Evolutionary conservation across 2,888 invertebrate genomes (phyloP).

Genomic region (Deroplatys truncata): DNA sequence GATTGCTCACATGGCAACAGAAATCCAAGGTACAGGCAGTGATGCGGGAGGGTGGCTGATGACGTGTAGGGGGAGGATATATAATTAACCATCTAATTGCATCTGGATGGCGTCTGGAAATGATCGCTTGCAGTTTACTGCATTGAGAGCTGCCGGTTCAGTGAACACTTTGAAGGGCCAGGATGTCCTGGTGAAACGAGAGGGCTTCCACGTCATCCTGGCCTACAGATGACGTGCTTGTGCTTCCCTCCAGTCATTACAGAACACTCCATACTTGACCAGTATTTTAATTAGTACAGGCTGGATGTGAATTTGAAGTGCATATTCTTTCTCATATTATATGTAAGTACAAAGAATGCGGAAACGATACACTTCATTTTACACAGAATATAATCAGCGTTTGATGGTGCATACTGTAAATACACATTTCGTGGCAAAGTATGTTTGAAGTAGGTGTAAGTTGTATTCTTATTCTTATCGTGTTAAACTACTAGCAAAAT

Average conservation of each 20-base stretch:
- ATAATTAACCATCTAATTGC: constrained; percentile 32
- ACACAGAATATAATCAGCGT: no score
- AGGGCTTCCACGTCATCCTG: not conserved
- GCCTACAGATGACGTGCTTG: not conserved
- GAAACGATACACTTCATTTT: no score
- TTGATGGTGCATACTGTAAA: no score
- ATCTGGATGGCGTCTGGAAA: constrained; percentile 20
- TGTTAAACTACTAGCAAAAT: no score
- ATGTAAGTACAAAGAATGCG: no score
- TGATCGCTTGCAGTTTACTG: constrained; percentile 20
- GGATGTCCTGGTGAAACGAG: constrained; percentile 19
- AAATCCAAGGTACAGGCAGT: not conserved
- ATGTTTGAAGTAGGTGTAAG: no score
- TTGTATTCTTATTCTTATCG: no score
- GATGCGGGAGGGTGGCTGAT: not conserved
- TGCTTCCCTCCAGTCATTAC: not conserved
- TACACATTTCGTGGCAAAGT: no score
- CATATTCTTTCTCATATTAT: no score
- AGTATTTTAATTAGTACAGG: no score
- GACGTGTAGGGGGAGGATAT: constrained; percentile 2
- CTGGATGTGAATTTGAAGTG: no score
- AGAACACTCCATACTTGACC: no score
- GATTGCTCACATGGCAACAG: not conserved
- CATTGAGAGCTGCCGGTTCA: constrained; percentile 21
- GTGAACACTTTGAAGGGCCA: constrained; percentile 27